Conservation (phyloP, 2,797 vertebrate genomes). For the Margarornis squamiger region DNA sequence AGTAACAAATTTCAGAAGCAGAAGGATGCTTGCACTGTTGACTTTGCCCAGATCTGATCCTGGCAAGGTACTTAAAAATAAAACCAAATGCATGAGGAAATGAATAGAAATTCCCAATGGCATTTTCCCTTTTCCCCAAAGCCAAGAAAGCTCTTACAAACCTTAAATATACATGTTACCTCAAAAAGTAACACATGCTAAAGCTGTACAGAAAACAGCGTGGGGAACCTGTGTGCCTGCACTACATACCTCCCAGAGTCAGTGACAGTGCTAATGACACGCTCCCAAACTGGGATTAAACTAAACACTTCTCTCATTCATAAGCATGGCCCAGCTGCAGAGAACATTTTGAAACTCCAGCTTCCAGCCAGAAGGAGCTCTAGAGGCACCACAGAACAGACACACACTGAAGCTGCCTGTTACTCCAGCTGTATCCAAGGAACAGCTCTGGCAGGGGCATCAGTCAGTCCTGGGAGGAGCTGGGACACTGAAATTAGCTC, state of each 20-base stretch:
- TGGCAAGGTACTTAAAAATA: neutral
- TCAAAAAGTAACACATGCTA: neutral
- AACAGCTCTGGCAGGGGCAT: neutral
- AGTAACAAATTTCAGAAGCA: neutral
- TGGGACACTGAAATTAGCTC: neutral
- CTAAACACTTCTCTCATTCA: neutral
- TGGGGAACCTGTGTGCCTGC: neutral
- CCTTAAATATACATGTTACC: neutral
- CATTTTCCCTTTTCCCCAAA: neutral
- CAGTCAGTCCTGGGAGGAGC: neutral
- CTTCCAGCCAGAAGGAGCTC: neutral
- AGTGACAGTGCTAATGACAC: accelerated
- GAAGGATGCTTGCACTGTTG: neutral
- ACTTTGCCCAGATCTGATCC: neutral
- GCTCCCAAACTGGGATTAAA: neutral
- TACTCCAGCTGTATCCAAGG: neutral
- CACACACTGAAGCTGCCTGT: neutral
- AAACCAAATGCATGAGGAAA: neutral
- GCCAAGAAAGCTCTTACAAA: neutral
- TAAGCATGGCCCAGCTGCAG: neutral
- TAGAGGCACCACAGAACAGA: neutral
- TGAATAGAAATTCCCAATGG: neutral
- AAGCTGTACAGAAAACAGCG: neutral
- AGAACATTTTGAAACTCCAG: neutral
- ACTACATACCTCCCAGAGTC: neutral